phyloP scores from a whole-genome alignment of 2,113 vertebrate genomes.

The Microcebus griseorufus region DNA sequence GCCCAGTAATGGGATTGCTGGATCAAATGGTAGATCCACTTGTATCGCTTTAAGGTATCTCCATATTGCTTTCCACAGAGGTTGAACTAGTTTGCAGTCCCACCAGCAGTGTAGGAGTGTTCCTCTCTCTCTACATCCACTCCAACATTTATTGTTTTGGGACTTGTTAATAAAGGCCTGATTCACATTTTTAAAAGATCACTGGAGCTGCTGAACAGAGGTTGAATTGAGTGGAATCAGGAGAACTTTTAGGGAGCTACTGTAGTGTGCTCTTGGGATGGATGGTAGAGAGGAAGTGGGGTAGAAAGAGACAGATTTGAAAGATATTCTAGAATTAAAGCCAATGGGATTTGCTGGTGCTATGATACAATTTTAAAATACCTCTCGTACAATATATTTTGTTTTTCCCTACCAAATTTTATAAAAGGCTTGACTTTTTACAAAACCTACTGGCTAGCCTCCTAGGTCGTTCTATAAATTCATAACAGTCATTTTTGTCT shows the following conservation, averaged over 20 bases:
- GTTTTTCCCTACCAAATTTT: neutral
- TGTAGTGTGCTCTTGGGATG: rapidly evolving
- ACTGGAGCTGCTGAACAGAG: neutral
- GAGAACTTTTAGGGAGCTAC: neutral
- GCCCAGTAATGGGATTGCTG: too few relatives aligned
- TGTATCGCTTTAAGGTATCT: too few relatives aligned
- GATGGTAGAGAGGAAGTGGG: neutral
- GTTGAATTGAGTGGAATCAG: neutral
- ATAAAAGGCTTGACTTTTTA: neutral
- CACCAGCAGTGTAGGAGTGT: too few relatives aligned
- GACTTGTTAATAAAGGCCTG: too few relatives aligned
- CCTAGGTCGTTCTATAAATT: neutral
- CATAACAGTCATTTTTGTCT: neutral
- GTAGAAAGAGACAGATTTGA: too few relatives aligned
- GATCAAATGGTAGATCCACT: too few relatives aligned
- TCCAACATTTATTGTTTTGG: too few relatives aligned
- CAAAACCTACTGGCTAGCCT: neutral
- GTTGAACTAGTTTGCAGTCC: too few relatives aligned
- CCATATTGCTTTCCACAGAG: too few relatives aligned
- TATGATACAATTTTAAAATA: neutral
- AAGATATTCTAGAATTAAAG: neutral
- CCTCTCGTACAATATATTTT: rapidly evolving
- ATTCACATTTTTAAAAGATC: neutral
- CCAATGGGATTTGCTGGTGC: too few relatives aligned
- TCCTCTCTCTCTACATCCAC: too few relatives aligned